Base-by-base conservation (phyloP, 2,113 vertebrate species). In the Apodemus sylvaticus region DNA sequence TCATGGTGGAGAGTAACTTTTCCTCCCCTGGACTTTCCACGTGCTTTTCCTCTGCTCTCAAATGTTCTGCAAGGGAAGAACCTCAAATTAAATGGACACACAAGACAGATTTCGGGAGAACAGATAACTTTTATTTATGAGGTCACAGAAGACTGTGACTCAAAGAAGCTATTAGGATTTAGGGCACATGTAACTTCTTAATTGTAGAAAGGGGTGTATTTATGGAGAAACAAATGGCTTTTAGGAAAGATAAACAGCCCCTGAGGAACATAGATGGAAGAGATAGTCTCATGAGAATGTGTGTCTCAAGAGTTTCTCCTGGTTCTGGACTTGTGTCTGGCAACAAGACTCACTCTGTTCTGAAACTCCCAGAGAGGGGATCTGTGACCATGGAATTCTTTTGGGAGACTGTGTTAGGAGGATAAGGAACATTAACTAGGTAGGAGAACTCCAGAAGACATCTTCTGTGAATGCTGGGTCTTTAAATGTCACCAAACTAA, bases 361-460 rank as follows among this genome's bases (percentile, higher is more conserved):
- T 68, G 73, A 92, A 96, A 90, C 42, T 92, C 77, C 53, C 5
- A 5, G 45, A 68, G 42, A 93, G 45, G 71, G 51, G 24, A 66
- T 83, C 92, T 68, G 53, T 74, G 45, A 76, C 42, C 64, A 45
- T 36, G 42, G 85, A 90, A 85, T 94, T 97, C 94, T 95, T 96
- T 76, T 36, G 78, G 60, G 83, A 94, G 74, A 34, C 88, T n/a
- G n/a, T 96, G 91, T 96, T 88, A 82, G 79, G 66, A 16, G 95
- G 79, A 81, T 92, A 93, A 92, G 73, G 58, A 14, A 48, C 17
- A 10, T 53, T 93, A 48, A 36, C 60, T 45, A 53, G 66, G 19
- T 19, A 55, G 31, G 73, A 53, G 66, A 39, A 29, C 5, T 29
- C 12, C 51, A 45, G n/a, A 81, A 51, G 76, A 79, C 70, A 14